Percentiles rank a stretch among this genome's conserved stretches.
These are phyloP conservation scores for Poecile montanus DNA, from an alignment of 2,797 vertebrate species.

Conservation along the genomic window DNA sequence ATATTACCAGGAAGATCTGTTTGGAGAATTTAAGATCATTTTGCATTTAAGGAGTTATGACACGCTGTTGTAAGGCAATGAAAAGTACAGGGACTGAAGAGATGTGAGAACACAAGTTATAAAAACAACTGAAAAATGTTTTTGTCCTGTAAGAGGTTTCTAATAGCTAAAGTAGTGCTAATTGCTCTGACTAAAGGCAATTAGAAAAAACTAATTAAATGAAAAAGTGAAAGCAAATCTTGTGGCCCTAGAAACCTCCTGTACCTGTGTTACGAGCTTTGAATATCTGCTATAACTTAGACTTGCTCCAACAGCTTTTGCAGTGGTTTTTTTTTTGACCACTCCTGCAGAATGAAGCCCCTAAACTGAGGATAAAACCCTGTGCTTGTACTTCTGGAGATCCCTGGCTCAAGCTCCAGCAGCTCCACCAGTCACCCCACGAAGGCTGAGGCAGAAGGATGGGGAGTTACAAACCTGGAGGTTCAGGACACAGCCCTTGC, in stretches of 20 bases:
- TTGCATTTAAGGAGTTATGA: neutral
- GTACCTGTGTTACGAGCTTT: neutral
- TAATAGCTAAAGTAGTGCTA: neutral
- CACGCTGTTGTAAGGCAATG: accelerated
- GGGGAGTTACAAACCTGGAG: neutral
- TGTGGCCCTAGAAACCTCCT: neutral
- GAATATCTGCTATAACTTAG: neutral
- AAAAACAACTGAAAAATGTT: neutral
- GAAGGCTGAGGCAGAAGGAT: neutral
- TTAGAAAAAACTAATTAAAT: neutral
- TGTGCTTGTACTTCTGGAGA: neutral
- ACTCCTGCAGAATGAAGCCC: neutral
- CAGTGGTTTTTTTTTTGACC: neutral
- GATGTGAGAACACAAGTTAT: neutral
- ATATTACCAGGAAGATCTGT: neutral
- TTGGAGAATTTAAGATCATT: neutral
- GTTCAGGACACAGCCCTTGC: neutral
- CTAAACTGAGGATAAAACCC: accelerated
- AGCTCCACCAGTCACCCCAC: neutral
- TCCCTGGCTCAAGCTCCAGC: neutral
- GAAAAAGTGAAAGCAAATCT: neutral
- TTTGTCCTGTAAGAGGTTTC: neutral
- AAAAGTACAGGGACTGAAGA: neutral
- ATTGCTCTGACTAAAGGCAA: neutral
- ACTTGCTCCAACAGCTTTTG: neutral